Percentiles rank a stretch among this genome's conserved stretches.
Evolutionary conservation across 2,888 invertebrate species (phyloP).

Genomic region (Melanostoma mellinum): DNA sequence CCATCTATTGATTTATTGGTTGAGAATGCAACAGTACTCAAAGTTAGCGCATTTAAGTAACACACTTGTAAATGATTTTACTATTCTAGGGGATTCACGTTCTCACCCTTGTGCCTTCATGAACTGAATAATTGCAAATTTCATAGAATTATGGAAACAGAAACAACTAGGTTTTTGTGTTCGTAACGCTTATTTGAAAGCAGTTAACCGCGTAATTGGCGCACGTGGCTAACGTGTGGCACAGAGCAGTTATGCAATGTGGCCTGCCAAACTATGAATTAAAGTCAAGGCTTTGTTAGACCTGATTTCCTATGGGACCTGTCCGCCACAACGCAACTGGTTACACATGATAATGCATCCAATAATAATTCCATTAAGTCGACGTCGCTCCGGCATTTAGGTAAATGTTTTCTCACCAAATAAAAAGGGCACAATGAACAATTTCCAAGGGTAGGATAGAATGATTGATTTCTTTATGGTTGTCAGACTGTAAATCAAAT

Average conservation of each 20-base stretch:
- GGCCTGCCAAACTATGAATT: constrained; percentile 52
- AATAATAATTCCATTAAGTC: constrained; percentile 69
- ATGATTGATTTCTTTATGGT: constrained; percentile 52
- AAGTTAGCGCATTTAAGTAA: constrained; percentile 17
- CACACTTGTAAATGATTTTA: background rate
- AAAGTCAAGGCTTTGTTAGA: constrained; percentile 40
- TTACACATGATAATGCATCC: constrained; percentile 69
- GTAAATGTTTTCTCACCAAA: constrained; percentile 81
- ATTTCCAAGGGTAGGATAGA: constrained; percentile 11
- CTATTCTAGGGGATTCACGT: background rate
- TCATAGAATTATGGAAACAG: constrained; percentile 28
- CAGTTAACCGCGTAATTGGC: constrained; percentile 82
- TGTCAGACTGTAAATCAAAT: constrained; percentile 29
- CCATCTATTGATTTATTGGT: constrained; percentile 53
- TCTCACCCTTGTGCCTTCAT: constrained; percentile 15
- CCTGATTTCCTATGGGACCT: constrained; percentile 46
- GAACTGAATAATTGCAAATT: constrained; percentile 14
- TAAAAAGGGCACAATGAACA: constrained; percentile 74
- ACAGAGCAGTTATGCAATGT: constrained; percentile 43
- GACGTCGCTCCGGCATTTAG: constrained; percentile 54
- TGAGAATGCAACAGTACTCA: constrained; percentile 35
- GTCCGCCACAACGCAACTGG: constrained; percentile 62
- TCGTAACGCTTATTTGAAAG: constrained; percentile 78
- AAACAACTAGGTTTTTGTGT: constrained; percentile 53
- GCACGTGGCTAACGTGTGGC: constrained; percentile 77